Evolutionary conservation across 1,140 invertebrate species (phyloP), one percentile per base, ranked within the genome.

Genomic region (Elymnias hypermnestra): DNA sequence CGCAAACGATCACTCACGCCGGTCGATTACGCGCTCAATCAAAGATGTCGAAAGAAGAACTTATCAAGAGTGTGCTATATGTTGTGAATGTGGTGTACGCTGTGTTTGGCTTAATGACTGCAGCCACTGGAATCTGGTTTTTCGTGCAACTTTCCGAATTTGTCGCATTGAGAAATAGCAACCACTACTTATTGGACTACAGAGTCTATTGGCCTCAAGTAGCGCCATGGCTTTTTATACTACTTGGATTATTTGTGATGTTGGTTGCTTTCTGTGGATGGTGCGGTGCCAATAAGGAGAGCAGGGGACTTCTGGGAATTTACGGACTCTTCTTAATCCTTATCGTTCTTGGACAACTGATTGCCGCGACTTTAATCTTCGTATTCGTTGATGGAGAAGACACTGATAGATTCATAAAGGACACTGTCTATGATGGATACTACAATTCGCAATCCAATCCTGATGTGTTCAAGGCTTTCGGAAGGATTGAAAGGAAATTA

Each of bases 181-280:
- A 85, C 68, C 82, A 85, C 25, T 85, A 85, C 26, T 25, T 85
- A 12, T 21, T 85, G 54, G 82, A 85, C 64, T 85, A 83, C 53
- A 55, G 78, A 22, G 65, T 85, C 2, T 85, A 85, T 55, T 85
- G 82, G 82, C 82, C 78, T 5, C 82, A 85, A 44, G 78, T 83
- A 0, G 78, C 75, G 33, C 82, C 82, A 73, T 85, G 82, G 82
- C 63, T 85, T 28, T 85, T 85, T 48, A 85, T 85, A 18, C 18
- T 85, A 0, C 53, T 78, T 3, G 82, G 82, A 22, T 25, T 85
- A 8, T 74, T 77, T 35, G 66, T 85, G 1, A 75, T 85, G 67
- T 61, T 75, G 31, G 63, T 85, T 5, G 67, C 82, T 0, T 73
- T 82, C 49, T 82, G 76, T 39, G 82, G 82, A 13, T 85, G 68